A percentile compares a stretch with the other conserved stretches of the same genome.
Conservation (phyloP, 2,888 invertebrate species). For the Ophioninae sp. region DNA sequence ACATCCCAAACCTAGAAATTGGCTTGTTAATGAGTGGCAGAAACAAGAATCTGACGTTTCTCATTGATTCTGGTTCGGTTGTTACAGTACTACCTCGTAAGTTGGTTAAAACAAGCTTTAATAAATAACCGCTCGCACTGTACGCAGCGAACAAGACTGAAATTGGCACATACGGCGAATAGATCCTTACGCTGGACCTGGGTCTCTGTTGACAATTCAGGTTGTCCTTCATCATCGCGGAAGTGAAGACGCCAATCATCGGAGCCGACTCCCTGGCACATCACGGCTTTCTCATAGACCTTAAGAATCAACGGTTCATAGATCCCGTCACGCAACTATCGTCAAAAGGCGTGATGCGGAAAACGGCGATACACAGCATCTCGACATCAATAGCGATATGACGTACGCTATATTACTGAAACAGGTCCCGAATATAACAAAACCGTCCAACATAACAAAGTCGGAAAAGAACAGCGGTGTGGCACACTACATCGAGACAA, state of each 20-base stretch:
- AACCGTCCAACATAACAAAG: not conserved
- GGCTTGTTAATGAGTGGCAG: constrained; percentile 46
- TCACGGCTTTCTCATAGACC: constrained; percentile 48
- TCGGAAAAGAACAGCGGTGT: not conserved
- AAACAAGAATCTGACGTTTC: constrained; percentile 31
- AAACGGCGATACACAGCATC: constrained; percentile 4
- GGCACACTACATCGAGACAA: not conserved
- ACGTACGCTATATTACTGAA: constrained; percentile 1
- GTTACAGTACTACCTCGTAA: constrained; percentile 53
- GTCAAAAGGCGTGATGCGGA: not conserved
- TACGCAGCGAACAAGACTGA: constrained; percentile 54
- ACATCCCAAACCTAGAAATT: constrained; percentile 19
- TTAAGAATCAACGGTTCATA: constrained; percentile 42
- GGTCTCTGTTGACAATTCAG: constrained; percentile 47
- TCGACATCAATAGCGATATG: too few species aligned
- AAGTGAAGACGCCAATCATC: constrained; percentile 51
- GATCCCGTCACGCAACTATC: constrained; percentile 33
- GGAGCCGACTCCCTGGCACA: constrained; percentile 59
- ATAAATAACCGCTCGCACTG: constrained; percentile 20
- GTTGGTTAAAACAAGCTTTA: not conserved
- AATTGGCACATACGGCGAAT: constrained; percentile 54
- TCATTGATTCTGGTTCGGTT: constrained; percentile 59
- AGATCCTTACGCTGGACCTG: constrained; percentile 46
- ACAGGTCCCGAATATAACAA: constrained; percentile 20
- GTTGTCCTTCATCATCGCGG: constrained; percentile 59